Base-by-base conservation (phyloP, 1,140 invertebrate species). In the Ganaspis sp. region DNA sequence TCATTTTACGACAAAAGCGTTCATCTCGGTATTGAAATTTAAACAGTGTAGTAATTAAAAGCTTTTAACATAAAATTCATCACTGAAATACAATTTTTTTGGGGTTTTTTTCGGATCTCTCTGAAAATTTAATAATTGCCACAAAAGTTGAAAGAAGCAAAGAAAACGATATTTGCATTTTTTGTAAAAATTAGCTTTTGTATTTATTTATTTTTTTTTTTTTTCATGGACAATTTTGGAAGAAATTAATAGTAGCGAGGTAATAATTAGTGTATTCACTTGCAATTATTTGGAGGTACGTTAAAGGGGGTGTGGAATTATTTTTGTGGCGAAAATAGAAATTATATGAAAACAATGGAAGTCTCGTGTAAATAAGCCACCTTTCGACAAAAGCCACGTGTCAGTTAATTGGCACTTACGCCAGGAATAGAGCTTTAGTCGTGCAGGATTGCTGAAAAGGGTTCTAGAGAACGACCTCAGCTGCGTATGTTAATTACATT, bases 341-440 rank as follows among this genome's bases (percentile, higher is more conserved):
- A 45, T 45, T 12, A 15, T n/a, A 12, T 1, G 3, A 45, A 45
- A 49, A 17, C 45, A 49, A 49, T 17, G 17, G 1, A 49, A 1
- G n/a, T 49, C 45, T 49, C 5, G 45, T 49, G 45, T 49, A 49
- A 49, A 49, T 49, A 49, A 49, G 45, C n/a, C 45, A 49, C n/a
- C n/a, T 49, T 49, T 49, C n/a, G 45, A 49, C 45, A 49, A 49
- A 49, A 49, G 45, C 45, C 45, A 49, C 45, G 45, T 49, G 45
- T 49, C 45, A 17, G 45, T 49, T 49, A 49, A 49, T 49, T 49
- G 45, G 45, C 45, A 49, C 45, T 49, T 49, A 49, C 45, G 6
- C 45, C 8, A 49, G 11, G n/a, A n/a, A n/a, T n/a, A 12, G 12
- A 45, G 42, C 42, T 45, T 45, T 4, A 45, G 42, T 45, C 29